Percentiles rank a stretch among this genome's conserved stretches.
Conservation (phyloP, 1,140 invertebrate genomes). For the Drosophila kohkoa region DNA sequence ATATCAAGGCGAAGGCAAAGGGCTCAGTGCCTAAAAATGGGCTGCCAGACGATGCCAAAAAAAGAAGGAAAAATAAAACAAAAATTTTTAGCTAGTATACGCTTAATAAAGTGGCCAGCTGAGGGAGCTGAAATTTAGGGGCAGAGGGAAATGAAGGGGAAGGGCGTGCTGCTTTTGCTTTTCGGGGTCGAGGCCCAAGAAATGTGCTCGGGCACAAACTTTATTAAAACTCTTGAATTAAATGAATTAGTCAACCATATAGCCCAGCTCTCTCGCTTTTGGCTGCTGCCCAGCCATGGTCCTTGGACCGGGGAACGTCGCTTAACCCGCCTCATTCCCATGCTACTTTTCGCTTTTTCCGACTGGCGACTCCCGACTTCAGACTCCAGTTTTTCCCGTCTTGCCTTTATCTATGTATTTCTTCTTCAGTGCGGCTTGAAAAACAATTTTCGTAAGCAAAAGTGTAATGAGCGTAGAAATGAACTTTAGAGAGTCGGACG, state of each 20-base stretch:
- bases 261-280: constrained; percentile 53
- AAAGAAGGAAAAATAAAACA: constrained; percentile 50
- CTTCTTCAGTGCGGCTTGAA: constrained; percentile 74
- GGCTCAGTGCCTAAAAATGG: constrained; percentile 49
- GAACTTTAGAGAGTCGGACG: constrained; percentile 70
- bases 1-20: constrained; percentile 66
- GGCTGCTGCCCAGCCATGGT: constrained; percentile 35
- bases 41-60: constrained; percentile 50
- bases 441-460: constrained; percentile 83
- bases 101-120: constrained; percentile 76
- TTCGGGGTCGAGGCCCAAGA: constrained; percentile 52
- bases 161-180: constrained; percentile 7
- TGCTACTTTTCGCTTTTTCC: constrained; percentile 3
- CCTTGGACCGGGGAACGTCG: constrained; percentile 45
- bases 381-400: constrained; percentile 5
- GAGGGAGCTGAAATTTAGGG: constrained; percentile 7
- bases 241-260: constrained; percentile 83
- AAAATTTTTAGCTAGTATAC: constrained; percentile 67
- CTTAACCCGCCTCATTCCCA: constrained; percentile 47
- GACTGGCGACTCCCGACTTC: background rate
- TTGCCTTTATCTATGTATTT: constrained; percentile 72
- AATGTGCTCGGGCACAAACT: constrained; percentile 77
- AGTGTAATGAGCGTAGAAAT: constrained; percentile 83
- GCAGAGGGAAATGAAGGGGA: background rate
- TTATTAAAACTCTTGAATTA: constrained; percentile 83